phyloP scores from a whole-genome alignment of 1,140 invertebrate species.

The Globodera rostochiensis region DNA sequence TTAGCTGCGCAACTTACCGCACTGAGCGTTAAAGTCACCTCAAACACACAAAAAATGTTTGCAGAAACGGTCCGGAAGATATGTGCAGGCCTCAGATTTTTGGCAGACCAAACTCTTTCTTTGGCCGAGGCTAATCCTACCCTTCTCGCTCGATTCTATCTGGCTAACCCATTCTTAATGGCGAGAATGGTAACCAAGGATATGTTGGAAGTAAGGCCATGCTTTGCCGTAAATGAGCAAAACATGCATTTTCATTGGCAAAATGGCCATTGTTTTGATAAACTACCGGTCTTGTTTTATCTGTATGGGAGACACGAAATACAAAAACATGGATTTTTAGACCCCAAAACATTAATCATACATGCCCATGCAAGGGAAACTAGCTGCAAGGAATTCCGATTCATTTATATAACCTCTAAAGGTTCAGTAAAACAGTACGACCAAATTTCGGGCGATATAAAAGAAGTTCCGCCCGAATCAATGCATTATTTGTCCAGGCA shows the following conservation, averaged over 20 bases:
- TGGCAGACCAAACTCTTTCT: slow-evolving; percentile 13
- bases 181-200: neutral
- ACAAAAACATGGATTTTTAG: slow-evolving; percentile 1
- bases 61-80: slow-evolving; percentile 1
- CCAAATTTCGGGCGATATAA: neutral
- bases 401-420: neutral
- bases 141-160: neutral
- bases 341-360: neutral
- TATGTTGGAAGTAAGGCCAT: neutral
- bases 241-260: slow-evolving; percentile 15
- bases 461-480: neutral
- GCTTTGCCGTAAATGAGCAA: slow-evolving; percentile 2
- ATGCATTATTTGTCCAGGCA: neutral
- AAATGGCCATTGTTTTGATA: slow-evolving; percentile 12
- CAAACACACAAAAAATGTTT: slow-evolving; percentile 16
- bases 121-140: slow-evolving; percentile 12
- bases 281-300: slow-evolving; percentile 5
- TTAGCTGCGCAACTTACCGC: slow-evolving; percentile 1
- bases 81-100: neutral
- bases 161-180: neutral
- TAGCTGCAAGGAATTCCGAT: neutral
- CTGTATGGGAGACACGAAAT: neutral
- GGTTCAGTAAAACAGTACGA: neutral
- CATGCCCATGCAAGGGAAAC: neutral
- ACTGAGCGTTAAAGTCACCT: neutral